A percentile compares a stretch with the other conserved stretches of the same genome.
These are phyloP conservation scores for Glossophaga mutica DNA, from an alignment of 2,797 vertebrate species.

Conservation along the genomic window DNA sequence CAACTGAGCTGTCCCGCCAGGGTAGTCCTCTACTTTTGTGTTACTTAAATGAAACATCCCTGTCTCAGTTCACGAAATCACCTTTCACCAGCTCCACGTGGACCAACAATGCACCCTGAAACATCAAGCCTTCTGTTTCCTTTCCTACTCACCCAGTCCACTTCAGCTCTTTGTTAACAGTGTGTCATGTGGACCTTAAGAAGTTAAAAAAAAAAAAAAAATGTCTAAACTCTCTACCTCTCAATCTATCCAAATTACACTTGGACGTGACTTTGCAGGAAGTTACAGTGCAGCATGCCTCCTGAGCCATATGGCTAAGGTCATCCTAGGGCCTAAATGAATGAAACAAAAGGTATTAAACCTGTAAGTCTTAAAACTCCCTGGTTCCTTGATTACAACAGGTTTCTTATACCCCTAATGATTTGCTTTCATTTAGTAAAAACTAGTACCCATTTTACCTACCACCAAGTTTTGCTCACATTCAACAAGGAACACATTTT, in stretches of 20 bases:
- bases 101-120: neutral
- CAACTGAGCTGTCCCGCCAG: neutral
- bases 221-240: neutral
- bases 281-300: neutral
- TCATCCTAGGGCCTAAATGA: neutral
- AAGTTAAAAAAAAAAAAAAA: neutral
- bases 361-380: neutral
- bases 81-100: neutral
- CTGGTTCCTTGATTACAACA: neutral
- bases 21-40: neutral
- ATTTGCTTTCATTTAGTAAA: slow-evolving; percentile 22
- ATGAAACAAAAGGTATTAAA: neutral
- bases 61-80: slow-evolving; percentile 10
- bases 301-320: neutral
- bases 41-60: slow-evolving; percentile 29
- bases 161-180: slow-evolving; percentile 18
- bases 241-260: slow-evolving; percentile 11
- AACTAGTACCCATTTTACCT: neutral
- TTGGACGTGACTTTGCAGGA: neutral
- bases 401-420: neutral
- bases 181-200: neutral
- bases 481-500: neutral
- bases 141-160: slow-evolving; percentile 12
- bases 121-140: neutral
- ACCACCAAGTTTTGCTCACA: neutral